phyloP scores from a whole-genome alignment of 2,797 vertebrate species.

The Acanthopagrus latus region DNA sequence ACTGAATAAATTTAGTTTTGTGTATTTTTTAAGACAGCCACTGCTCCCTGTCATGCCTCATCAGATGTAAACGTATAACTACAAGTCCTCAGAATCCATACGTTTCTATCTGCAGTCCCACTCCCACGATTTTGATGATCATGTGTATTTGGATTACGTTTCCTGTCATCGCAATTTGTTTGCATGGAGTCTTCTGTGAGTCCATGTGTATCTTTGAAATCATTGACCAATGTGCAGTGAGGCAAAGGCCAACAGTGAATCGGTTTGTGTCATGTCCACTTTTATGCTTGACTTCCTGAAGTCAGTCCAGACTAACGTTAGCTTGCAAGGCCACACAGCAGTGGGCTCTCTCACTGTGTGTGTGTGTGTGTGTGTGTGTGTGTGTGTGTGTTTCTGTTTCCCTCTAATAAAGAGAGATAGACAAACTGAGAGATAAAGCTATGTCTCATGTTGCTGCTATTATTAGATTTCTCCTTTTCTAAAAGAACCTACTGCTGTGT shows the following conservation, averaged over 20 bases:
- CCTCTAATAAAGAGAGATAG: slow-evolving; percentile 18
- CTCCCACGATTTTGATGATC: neutral
- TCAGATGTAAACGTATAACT: neutral
- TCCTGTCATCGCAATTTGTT: slow-evolving; percentile 22
- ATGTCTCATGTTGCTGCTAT: slow-evolving; percentile 41
- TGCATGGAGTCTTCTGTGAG: slow-evolving; percentile 28
- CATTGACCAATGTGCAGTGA: slow-evolving; percentile 65
- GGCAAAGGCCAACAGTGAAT: slow-evolving; percentile 59
- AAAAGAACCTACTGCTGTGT: slow-evolving; percentile 26
- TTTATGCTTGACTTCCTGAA: slow-evolving; percentile 83
- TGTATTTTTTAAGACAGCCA: neutral
- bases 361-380: too few species aligned
- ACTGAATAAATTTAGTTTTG: neutral
- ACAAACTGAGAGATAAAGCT: slow-evolving; percentile 25
- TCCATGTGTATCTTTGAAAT: slow-evolving; percentile 50
- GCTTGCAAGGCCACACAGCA: slow-evolving; percentile 39
- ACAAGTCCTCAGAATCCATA: neutral
- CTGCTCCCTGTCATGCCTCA: neutral
- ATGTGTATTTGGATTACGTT: neutral
- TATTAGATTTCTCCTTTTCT: slow-evolving; percentile 48
- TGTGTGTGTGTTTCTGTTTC: slow-evolving; percentile 9
- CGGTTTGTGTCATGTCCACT: slow-evolving; percentile 79
- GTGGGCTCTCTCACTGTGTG: slow-evolving; percentile 8
- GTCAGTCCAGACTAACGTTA: slow-evolving; percentile 56
- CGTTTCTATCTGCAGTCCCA: neutral